Evolutionary conservation across 2,113 vertebrate genomes (phyloP).

Genomic region (Paraplagusia blochii): DNA sequence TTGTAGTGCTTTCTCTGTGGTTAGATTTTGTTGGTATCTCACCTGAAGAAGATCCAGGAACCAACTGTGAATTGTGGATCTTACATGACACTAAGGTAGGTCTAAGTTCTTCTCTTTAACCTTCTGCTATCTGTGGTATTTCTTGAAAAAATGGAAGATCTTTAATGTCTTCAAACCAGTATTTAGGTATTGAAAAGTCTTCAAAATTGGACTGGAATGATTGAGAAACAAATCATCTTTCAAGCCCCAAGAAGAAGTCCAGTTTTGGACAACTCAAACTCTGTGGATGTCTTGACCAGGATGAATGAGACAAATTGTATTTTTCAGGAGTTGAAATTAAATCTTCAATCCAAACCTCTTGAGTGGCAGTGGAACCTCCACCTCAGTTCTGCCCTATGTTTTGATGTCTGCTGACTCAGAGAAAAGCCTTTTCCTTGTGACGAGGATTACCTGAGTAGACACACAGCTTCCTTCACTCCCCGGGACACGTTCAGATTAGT

Average conservation of each 20-base stretch:
- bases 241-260: too few species aligned
- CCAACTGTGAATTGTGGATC: neutral
- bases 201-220: too few species aligned
- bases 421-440: slow-evolving; percentile 22
- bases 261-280: too few species aligned
- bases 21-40: slow-evolving; percentile 7
- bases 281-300: too few species aligned
- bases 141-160: too few species aligned
- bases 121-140: too few species aligned
- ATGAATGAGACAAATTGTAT: too few species aligned
- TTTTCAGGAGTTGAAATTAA: too few species aligned
- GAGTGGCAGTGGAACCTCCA: neutral
- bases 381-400: neutral
- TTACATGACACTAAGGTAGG: neutral
- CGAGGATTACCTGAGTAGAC: slow-evolving; percentile 50
- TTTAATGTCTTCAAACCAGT: too few species aligned
- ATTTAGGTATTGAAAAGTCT: too few species aligned
- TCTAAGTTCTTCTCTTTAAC: slow-evolving; percentile 24
- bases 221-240: too few species aligned
- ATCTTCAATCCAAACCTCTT: too few species aligned
- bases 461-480: neutral
- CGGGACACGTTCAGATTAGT: slow-evolving; percentile 15
- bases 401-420: slow-evolving; percentile 43
- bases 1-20: slow-evolving; percentile 42
- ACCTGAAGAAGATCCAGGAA: slow-evolving; percentile 16